Conservation (phyloP, 2,888 invertebrate genomes). For the Scaptomyza cyrtandrae region DNA sequence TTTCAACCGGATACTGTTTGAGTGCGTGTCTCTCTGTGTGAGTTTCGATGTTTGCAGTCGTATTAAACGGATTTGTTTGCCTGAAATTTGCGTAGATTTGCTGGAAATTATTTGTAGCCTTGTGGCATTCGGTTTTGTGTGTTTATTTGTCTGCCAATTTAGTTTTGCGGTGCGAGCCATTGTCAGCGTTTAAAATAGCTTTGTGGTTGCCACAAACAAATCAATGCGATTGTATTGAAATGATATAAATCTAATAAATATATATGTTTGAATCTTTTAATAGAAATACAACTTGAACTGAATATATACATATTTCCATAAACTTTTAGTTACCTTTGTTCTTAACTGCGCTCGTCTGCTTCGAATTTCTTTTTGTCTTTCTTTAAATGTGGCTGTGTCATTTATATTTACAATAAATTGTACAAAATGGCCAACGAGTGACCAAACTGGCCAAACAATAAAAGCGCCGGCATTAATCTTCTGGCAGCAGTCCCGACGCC, state of each 20-base stretch:
- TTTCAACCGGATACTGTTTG: constrained; percentile 3
- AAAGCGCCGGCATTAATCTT: constrained; percentile 74
- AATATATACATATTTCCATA: background rate
- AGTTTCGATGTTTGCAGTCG: constrained; percentile 34
- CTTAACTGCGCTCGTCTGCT: background rate
- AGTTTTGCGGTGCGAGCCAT: constrained; percentile 40
- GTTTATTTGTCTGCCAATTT: constrained; percentile 55
- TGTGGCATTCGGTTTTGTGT: constrained; percentile 33
- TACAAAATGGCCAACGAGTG: constrained; percentile 69
- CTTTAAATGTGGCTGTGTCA: constrained; percentile 39
- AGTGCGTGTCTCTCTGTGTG: constrained; percentile 34
- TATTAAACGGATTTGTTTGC: constrained; percentile 69
- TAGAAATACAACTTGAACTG: background rate
- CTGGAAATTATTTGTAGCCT: constrained; percentile 59
- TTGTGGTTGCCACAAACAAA: constrained; percentile 38
- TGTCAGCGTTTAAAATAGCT: constrained; percentile 31
- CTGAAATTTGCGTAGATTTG: constrained; percentile 76
- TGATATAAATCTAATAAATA: background rate
- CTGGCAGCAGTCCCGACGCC: constrained; percentile 16
- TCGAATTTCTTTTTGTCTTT: constrained; percentile 14
- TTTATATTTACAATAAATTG: constrained; percentile 76
- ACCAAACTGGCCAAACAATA: constrained; percentile 72
- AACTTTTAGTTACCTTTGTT: background rate
- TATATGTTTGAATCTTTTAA: background rate
- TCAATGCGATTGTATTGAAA: constrained; percentile 27